phyloP scores from a whole-genome alignment of 2,888 invertebrate species.

The Meliscaeva auricollis region DNA sequence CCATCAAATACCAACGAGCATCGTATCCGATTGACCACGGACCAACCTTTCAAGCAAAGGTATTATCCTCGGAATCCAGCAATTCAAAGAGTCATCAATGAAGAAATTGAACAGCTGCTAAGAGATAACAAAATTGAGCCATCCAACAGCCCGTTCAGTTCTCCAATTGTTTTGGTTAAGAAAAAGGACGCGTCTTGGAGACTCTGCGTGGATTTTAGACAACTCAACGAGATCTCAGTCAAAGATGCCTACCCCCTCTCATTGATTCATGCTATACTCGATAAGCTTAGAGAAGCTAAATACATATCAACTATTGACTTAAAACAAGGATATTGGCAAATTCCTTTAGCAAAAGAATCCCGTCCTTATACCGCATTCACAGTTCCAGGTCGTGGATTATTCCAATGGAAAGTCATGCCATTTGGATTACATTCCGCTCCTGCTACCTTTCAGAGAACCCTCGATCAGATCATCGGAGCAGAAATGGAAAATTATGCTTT shows the following conservation, averaged over 20 bases:
- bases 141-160: constrained; percentile 13
- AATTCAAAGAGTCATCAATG: constrained; percentile 17
- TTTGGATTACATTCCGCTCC: constrained; percentile 7
- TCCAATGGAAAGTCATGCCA: constrained; percentile 27
- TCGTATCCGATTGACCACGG: neutral
- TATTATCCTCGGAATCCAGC: constrained; percentile 24
- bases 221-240: neutral
- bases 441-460: neutral
- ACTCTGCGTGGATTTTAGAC: constrained; percentile 42
- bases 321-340: neutral
- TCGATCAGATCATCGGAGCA: constrained; percentile 4
- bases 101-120: neutral
- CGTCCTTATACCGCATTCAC: too few relatives aligned
- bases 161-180: constrained; percentile 9
- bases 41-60: neutral
- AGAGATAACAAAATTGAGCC: neutral
- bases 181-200: constrained; percentile 40
- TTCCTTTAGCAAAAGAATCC: neutral
- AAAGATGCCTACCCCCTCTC: constrained; percentile 13
- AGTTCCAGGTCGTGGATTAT: neutral
- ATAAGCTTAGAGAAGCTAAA: neutral
- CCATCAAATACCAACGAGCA: neutral
- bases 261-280: neutral
- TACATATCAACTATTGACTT: neutral
- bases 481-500: neutral